Percentiles rank a stretch among this genome's conserved stretches.
Conservation (phyloP, 64 coral and sea anemone genomes). For the Orbicella faveolata region DNA sequence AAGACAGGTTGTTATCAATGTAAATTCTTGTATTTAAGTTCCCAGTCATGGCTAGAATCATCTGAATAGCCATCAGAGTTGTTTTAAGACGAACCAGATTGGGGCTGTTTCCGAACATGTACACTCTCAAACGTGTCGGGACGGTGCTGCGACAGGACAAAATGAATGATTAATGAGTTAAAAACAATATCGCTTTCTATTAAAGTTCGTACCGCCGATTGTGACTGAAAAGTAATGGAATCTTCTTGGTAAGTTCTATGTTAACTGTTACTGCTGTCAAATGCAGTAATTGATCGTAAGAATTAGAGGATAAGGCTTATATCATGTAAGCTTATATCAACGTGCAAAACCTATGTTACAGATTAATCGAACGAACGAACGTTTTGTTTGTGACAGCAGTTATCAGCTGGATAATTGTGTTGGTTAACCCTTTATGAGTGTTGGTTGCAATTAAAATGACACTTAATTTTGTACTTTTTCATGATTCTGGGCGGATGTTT, state of each 20-base stretch:
- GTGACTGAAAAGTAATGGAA: not conserved
- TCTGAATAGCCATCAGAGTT: not conserved
- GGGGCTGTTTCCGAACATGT: not conserved
- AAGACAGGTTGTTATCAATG: not conserved
- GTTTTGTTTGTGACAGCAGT: not conserved
- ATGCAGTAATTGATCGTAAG: too few relatives aligned
- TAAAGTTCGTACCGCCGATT: not conserved
- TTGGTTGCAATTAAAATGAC: not conserved
- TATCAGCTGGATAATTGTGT: not conserved
- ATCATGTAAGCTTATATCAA: too few relatives aligned
- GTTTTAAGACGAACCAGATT: not conserved
- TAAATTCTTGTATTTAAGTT: not conserved
- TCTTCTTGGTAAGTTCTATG: not conserved
- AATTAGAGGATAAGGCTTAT: too few relatives aligned
- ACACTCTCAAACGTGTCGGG: not conserved
- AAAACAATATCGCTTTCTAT: not conserved
- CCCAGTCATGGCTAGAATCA: not conserved
- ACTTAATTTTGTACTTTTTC: not conserved
- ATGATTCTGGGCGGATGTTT: too few relatives aligned
- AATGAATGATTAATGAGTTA: constrained; percentile 8
- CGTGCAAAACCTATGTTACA: too few relatives aligned
- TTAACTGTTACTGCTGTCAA: not conserved
- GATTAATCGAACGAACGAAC: not conserved
- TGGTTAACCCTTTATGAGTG: not conserved
- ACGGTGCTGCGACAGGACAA: not conserved